Evolutionary conservation across 1,140 invertebrate species (phyloP).

Genomic region (Drosophila takahashii): DNA sequence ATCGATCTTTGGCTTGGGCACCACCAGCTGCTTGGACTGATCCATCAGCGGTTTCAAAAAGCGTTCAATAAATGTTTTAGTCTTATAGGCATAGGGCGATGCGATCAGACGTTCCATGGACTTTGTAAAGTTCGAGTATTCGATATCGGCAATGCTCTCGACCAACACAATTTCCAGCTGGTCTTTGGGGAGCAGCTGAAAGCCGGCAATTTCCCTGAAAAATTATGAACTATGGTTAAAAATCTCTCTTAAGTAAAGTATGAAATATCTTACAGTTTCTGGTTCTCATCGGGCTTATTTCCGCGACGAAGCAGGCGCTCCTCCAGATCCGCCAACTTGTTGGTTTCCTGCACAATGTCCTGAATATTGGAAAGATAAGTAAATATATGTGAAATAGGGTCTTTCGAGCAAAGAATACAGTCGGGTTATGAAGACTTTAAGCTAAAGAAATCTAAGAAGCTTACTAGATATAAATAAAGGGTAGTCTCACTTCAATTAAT

Average conservation of each 20-base stretch:
- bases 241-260: too few relatives aligned
- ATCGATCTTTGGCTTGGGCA: slow-evolving; percentile 89
- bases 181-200: slow-evolving; percentile 89
- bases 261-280: slow-evolving; percentile 86
- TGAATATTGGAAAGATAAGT: slow-evolving; percentile 58
- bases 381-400: background rate
- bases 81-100: slow-evolving; percentile 89
- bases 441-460: too few relatives aligned
- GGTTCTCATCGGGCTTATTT: slow-evolving; percentile 86
- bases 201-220: slow-evolving; percentile 86
- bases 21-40: slow-evolving; percentile 86
- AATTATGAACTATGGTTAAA: background rate
- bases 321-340: slow-evolving; percentile 89
- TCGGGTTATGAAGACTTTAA: too few relatives aligned
- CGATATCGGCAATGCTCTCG: slow-evolving; percentile 89
- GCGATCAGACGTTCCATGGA: slow-evolving; percentile 89
- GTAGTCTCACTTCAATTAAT: too few relatives aligned
- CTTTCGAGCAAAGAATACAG: too few relatives aligned
- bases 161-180: slow-evolving; percentile 89
- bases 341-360: slow-evolving; percentile 88
- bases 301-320: slow-evolving; percentile 88
- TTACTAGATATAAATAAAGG: too few relatives aligned
- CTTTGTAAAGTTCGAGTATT: slow-evolving; percentile 91
- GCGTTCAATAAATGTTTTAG: slow-evolving; percentile 90
- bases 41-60: slow-evolving; percentile 87